Base-by-base conservation (phyloP, 2,113 vertebrate species). In the Dipodomys merriami region DNA sequence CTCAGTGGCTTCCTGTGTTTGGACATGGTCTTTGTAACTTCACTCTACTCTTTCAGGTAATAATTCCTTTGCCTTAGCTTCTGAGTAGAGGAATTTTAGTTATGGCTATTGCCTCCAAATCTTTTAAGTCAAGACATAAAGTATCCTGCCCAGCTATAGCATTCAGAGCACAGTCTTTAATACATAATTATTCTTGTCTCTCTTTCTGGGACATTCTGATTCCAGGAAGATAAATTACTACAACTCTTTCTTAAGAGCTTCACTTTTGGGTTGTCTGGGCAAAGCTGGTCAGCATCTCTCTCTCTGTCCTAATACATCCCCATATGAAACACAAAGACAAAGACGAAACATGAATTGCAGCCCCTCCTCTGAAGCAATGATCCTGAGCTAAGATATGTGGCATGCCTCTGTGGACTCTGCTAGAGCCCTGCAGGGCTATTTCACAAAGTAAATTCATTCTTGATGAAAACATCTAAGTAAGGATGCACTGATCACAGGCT, bases 371-470 rank as follows among this genome's bases (percentile, higher is more conserved):
- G 22, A 60, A 67, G 2, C 25, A 44, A 82, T 69, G 29, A 44
- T 76, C 77, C 23, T 20, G 35, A 65, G 16, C 29, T 23, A 35
- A 93, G 10, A 4, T 25, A 6, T 39, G 9, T 57, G 12, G 11
- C 57, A 25, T 85, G 53, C 4, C 53, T 60, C 65, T 69, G 57
- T 65, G 44, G 30, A 81, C n/a, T n/a, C n/a, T n/a, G 62, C 39
- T 46, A 13, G 33, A 93, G 20, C 13, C 9, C 29, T 46, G 2
- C 9, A 68, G 64, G n/a, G 13, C 6, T 90, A 16, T 77, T 93
- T 95, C n/a, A 69, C 12, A 27, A 71, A 62, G 18, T 82, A 84
- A 91, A 76, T 92, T 0, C 35, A 82, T 83, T 76, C 74, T 76
- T 27, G 74, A 88, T 22, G 73, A 25, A 65, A 73, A 29, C 4